These are phyloP conservation scores for Choloepus didactylus DNA, from an alignment of 2,797 vertebrate species.

Conservation along the genomic window DNA sequence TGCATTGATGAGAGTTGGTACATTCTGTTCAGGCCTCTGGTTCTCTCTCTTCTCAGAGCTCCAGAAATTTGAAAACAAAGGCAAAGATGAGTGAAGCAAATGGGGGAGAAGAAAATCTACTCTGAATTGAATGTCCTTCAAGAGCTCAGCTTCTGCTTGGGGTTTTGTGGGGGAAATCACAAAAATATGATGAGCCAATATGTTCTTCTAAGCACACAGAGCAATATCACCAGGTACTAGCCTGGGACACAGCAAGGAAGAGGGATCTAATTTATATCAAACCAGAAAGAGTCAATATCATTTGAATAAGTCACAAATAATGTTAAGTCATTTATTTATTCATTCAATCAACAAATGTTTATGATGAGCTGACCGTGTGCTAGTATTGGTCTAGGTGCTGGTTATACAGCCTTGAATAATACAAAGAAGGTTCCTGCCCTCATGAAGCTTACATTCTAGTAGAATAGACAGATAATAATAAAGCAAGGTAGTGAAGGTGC, in stretches of 20 bases:
- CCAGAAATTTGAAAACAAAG: constrained; percentile 53
- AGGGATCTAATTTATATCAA: background rate
- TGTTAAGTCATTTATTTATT: background rate
- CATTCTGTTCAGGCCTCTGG: background rate
- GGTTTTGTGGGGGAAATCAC: background rate
- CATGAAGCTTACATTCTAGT: background rate
- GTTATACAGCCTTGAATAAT: background rate
- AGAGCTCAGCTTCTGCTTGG: background rate
- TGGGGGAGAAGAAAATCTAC: background rate
- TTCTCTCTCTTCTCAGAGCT: constrained; percentile 23
- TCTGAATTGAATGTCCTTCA: background rate
- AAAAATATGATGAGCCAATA: background rate
- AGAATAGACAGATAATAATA: background rate
- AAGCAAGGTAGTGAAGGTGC: background rate
- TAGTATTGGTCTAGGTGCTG: background rate
- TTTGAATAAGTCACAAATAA: background rate
- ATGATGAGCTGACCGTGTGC: background rate
- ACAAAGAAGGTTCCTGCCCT: background rate
- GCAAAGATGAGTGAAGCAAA: background rate
- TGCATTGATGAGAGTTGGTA: background rate
- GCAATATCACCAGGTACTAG: background rate
- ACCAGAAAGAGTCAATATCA: background rate
- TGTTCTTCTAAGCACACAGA: background rate
- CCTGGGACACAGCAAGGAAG: background rate
- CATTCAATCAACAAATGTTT: background rate